These are phyloP conservation scores for Dicaeum eximium DNA, from an alignment of 2,113 vertebrate genomes.

Conservation along the genomic window DNA sequence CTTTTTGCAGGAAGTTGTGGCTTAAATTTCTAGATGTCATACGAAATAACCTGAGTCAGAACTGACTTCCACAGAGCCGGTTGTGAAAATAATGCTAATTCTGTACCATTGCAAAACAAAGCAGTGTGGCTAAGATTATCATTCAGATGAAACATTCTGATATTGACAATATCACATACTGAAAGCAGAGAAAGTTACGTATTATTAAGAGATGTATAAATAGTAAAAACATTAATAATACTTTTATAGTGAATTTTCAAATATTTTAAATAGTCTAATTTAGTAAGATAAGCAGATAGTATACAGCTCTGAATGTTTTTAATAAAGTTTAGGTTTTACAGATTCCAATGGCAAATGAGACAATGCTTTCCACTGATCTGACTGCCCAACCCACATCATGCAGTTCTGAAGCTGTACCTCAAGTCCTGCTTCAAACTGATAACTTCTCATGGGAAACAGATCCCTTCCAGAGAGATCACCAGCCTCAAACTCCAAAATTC, in stretches of 20 bases:
- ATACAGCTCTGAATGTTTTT: not conserved
- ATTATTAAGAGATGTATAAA: not conserved
- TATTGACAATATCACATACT: not conserved
- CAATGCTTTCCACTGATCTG: not conserved
- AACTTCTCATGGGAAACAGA: not conserved
- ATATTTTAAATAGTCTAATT: not conserved
- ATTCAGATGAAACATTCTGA: not conserved
- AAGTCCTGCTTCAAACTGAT: not conserved
- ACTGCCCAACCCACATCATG: not conserved
- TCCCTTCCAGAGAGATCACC: not conserved
- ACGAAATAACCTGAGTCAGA: not conserved
- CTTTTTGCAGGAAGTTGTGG: not conserved
- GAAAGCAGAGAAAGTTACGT: not conserved
- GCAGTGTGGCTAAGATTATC: not conserved
- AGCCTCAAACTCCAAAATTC: not conserved
- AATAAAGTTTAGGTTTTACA: not conserved
- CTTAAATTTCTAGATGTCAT: not conserved
- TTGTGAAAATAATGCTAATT: not conserved
- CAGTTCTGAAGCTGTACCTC: not conserved
- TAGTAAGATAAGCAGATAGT: not conserved
- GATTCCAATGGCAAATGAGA: not conserved
- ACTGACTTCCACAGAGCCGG: not conserved
- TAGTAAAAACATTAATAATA: not conserved
- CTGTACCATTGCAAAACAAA: not conserved
- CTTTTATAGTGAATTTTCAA: not conserved